A percentile compares a stretch with the other conserved stretches of the same genome.
Evolutionary conservation across 2,797 vertebrate species (phyloP).

Genomic region (Selene dorsalis): DNA sequence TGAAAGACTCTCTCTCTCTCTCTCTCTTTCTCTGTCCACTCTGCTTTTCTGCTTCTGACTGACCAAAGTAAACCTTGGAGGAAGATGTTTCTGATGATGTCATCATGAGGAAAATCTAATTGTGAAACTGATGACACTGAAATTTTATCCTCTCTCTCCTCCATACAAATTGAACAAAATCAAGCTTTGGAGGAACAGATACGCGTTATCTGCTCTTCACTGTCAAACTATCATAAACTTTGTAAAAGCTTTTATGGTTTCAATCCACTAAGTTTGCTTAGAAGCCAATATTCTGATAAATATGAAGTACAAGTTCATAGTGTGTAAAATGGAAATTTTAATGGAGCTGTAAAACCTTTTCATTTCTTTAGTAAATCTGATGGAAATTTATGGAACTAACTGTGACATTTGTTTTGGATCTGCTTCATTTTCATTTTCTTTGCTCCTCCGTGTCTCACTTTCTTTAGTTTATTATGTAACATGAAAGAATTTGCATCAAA

Average conservation of each 20-base stretch:
- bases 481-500: no score
- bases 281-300: not conserved
- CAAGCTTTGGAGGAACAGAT: slow-evolving; percentile 2
- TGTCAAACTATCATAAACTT: slow-evolving; percentile 15
- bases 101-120: slow-evolving; percentile 53
- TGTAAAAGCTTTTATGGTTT: not conserved
- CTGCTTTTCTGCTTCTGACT: slow-evolving; percentile 49
- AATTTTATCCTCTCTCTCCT: slow-evolving; percentile 23
- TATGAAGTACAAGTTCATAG: not conserved
- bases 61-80: slow-evolving; percentile 34
- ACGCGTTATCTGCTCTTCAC: slow-evolving; percentile 7
- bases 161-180: slow-evolving; percentile 31
- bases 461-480: no score
- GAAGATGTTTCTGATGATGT: slow-evolving; percentile 39
- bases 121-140: slow-evolving; percentile 10
- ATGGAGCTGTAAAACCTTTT: not conserved
- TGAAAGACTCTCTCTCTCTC: slow-evolving; percentile 66
- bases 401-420: not conserved
- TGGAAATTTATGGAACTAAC: not conserved
- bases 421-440: not conserved
- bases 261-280: not conserved
- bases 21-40: slow-evolving; percentile 31
- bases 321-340: not conserved
- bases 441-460: not conserved
- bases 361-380: not conserved